Conservation (phyloP, 53 echinoderm and acorn worm species). For the Paracentrotus lividus region DNA sequence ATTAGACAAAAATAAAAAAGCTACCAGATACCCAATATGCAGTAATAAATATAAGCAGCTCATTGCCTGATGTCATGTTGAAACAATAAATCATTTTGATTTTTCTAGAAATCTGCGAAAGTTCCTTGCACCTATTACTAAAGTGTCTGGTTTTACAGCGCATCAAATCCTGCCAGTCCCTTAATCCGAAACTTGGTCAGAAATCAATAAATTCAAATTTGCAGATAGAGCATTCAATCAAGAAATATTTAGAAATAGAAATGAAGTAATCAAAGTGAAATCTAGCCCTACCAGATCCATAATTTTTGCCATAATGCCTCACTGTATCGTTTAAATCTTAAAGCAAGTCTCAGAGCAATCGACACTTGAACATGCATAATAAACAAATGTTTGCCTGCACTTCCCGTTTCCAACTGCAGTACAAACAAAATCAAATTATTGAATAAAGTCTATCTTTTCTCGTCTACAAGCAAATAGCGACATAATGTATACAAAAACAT, state of each 20-base stretch:
- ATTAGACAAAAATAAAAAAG: no score
- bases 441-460: background rate
- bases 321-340: background rate
- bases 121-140: background rate
- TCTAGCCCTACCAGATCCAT: conserved; percentile 50
- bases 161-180: conserved; percentile 54
- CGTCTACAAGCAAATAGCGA: background rate
- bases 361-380: background rate
- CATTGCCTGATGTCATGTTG: no score
- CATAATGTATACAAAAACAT: background rate
- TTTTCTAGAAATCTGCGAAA: background rate
- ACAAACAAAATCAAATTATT: background rate
- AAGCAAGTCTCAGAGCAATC: background rate
- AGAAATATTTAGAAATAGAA: background rate
- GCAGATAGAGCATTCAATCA: conserved; percentile 61
- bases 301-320: background rate
- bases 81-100: no score
- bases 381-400: background rate
- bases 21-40: no score
- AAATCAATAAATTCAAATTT: conserved; percentile 36
- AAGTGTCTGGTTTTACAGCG: background rate
- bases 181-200: conserved; percentile 62
- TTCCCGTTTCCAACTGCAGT: background rate
- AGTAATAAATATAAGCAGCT: no score
- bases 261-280: conserved; percentile 20